Percentiles rank a stretch among this genome's conserved stretches.
Evolutionary conservation across 2,797 vertebrate species (phyloP).

Genomic region (Darevskia mixta): DNA sequence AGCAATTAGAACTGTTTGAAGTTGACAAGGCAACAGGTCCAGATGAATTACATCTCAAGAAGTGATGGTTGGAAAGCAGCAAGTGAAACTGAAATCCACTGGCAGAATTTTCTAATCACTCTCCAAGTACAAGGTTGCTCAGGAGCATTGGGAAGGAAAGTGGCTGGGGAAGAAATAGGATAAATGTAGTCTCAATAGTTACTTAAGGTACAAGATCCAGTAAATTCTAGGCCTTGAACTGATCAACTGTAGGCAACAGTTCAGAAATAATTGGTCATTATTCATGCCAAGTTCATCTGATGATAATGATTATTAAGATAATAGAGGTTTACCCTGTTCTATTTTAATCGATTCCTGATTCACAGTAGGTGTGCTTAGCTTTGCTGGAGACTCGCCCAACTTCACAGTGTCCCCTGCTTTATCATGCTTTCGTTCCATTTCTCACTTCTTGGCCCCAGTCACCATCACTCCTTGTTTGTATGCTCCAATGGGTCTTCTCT

Average conservation of each 20-base stretch:
- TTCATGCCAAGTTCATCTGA: conserved; percentile 29
- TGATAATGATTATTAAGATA: conserved; percentile 13
- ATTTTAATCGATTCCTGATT: conserved; percentile 34
- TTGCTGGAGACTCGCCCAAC: background rate
- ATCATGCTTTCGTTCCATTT: background rate
- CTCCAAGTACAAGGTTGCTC: conserved; percentile 23
- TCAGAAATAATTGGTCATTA: conserved; percentile 17
- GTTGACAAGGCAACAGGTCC: conserved; percentile 50
- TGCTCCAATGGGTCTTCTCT: no score
- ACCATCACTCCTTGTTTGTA: background rate
- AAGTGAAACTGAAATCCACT: conserved; percentile 33
- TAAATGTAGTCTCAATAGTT: background rate
- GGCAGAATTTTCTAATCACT: conserved; percentile 39
- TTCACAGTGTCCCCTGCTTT: background rate
- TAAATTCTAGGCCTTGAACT: background rate
- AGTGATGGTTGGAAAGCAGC: conserved; percentile 23
- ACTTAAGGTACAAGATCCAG: conserved; percentile 12
- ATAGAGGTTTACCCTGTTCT: background rate
- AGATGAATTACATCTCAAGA: conserved; percentile 39
- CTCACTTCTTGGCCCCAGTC: background rate
- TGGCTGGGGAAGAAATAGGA: background rate
- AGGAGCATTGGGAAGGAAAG: conserved; percentile 25
- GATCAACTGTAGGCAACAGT: conserved; percentile 9
- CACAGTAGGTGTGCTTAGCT: conserved; percentile 43
- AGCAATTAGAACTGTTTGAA: conserved; percentile 61